Conservation (phyloP, 2,888 invertebrate genomes). For the Tetropium fuscum region DNA sequence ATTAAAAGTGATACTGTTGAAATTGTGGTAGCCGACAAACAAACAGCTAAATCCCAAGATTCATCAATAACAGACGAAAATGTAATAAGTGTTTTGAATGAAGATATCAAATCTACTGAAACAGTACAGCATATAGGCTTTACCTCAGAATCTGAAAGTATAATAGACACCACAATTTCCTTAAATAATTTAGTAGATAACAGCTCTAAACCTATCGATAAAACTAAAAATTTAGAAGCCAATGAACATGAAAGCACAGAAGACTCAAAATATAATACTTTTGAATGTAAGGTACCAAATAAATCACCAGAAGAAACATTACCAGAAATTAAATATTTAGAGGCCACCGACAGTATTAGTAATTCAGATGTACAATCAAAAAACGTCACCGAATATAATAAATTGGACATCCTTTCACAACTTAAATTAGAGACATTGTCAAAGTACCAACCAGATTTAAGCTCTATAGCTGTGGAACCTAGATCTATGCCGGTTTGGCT, state of each 20-base stretch:
- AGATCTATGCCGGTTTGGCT: slow-evolving; percentile 23
- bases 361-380: not conserved
- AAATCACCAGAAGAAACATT: slow-evolving; percentile 1
- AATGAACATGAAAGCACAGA: not conserved
- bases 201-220: no score
- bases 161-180: not conserved
- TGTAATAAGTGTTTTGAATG: no score
- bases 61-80: no score
- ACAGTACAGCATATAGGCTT: slow-evolving; percentile 23
- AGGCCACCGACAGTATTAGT: not conserved
- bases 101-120: slow-evolving; percentile 38
- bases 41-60: no score
- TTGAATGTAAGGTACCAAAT: not conserved
- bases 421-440: slow-evolving; percentile 46
- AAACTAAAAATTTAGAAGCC: no score
- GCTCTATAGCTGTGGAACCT: slow-evolving; percentile 25
- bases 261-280: not conserved
- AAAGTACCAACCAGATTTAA: slow-evolving; percentile 45
- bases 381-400: slow-evolving; percentile 14
- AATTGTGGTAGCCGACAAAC: no score
- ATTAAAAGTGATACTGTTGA: slow-evolving; percentile 21
- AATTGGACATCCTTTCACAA: slow-evolving; percentile 36
- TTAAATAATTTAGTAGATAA: not conserved
- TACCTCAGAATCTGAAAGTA: slow-evolving; percentile 19
- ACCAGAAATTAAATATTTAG: slow-evolving; percentile 15